phyloP scores from a whole-genome alignment of 2,888 invertebrate species.

The Pemphredon lugubris region DNA sequence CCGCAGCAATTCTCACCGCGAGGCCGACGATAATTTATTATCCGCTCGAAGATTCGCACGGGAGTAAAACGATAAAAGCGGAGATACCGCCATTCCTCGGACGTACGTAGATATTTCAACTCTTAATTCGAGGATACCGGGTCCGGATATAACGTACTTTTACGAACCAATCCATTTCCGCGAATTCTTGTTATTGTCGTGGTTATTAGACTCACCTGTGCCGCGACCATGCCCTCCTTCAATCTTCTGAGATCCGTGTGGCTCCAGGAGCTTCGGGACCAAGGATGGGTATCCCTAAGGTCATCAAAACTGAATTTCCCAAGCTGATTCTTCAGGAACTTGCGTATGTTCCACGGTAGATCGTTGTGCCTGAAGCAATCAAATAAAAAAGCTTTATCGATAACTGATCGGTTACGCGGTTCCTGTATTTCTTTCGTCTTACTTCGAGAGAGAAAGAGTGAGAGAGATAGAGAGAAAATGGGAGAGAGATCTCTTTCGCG shows the following conservation, averaged over 20 bases:
- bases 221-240: constrained; percentile 88
- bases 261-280: constrained; percentile 89
- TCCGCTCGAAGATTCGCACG: too few species aligned
- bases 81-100: too few species aligned
- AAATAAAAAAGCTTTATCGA: constrained; percentile 14
- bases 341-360: constrained; percentile 94
- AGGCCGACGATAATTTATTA: too few species aligned
- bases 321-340: constrained; percentile 93
- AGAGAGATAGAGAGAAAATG: too few species aligned
- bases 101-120: neutral
- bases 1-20: constrained; percentile 3
- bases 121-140: neutral
- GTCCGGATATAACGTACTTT: too few species aligned
- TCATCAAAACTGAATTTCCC: constrained; percentile 91
- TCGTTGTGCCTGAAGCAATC: constrained; percentile 89
- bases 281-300: constrained; percentile 86
- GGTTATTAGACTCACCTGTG: constrained; percentile 85
- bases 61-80: too few species aligned
- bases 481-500: too few species aligned
- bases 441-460: too few species aligned
- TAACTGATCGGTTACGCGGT: neutral
- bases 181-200: too few species aligned
- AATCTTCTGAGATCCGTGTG: constrained; percentile 90
- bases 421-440: too few species aligned
- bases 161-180: too few species aligned